phyloP scores from a whole-genome alignment of 2,888 invertebrate genomes.

The Oscheius onirici region DNA sequence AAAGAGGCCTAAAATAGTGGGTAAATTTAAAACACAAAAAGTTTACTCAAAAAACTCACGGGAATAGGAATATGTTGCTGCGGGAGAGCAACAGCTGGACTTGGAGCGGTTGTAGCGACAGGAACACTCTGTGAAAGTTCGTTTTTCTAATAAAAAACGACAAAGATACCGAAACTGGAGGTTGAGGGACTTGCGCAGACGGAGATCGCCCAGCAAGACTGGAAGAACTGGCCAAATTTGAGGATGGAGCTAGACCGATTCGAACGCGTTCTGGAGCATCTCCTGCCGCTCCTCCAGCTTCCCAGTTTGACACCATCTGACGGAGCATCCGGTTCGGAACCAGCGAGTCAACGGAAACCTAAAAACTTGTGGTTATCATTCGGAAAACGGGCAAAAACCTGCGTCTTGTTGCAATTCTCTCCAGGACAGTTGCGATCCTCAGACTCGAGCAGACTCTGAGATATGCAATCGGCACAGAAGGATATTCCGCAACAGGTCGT shows the following conservation, averaged over 20 bases:
- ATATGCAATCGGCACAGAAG: constrained; percentile 94
- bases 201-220: background rate
- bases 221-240: background rate
- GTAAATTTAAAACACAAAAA: too few species aligned
- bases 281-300: constrained; percentile 3
- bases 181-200: background rate
- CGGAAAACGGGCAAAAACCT: too few species aligned
- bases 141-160: background rate
- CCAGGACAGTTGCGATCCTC: constrained; percentile 59
- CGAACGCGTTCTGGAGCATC: constrained; percentile 9
- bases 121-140: constrained; percentile 13
- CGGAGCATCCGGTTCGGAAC: constrained; percentile 65
- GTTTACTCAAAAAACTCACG: background rate
- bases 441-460: constrained; percentile 52
- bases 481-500: constrained; percentile 98
- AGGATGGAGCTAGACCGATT: constrained; percentile 18
- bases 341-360: constrained; percentile 57
- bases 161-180: constrained; percentile 1
- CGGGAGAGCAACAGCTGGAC: background rate
- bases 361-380: too few species aligned
- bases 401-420: constrained; percentile 35
- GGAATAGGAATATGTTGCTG: background rate
- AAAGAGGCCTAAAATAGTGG: constrained; percentile 6
- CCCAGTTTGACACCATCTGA: constrained; percentile 58
- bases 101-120: background rate